phyloP scores from a whole-genome alignment of 2,797 vertebrate genomes.

The Graptemys geographica region DNA sequence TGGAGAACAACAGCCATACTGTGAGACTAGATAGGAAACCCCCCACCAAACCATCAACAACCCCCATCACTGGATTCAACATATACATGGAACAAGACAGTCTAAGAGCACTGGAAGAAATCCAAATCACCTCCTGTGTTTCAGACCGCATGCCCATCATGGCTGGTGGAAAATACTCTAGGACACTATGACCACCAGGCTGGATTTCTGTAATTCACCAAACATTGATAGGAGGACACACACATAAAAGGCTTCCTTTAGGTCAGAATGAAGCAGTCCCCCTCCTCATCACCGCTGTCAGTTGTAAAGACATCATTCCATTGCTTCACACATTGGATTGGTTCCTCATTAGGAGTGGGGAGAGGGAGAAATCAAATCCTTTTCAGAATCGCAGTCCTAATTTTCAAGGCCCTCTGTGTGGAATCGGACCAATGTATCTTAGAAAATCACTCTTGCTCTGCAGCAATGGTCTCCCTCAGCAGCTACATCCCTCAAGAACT shows the following conservation, averaged over 20 bases:
- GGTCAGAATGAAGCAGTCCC: not conserved
- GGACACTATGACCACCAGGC: not conserved
- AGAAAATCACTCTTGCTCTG: not conserved
- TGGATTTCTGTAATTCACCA: not conserved
- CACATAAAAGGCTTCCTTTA: not conserved
- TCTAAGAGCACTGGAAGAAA: not conserved
- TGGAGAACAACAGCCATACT: not conserved
- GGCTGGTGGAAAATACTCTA: not conserved
- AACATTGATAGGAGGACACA: not conserved
- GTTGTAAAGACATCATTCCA: not conserved
- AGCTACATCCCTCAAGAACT: not conserved
- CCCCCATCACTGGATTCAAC: not conserved
- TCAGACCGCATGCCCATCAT: not conserved
- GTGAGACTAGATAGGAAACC: not conserved
- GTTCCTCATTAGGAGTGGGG: not conserved
- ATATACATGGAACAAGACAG: not conserved
- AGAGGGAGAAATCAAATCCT: accelerated
- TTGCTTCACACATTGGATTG: not conserved
- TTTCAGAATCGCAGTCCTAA: not conserved
- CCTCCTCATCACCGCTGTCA: not conserved
- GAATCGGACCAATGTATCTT: not conserved
- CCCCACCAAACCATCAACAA: accelerated
- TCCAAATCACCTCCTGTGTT: too few species aligned
- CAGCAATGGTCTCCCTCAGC: not conserved
- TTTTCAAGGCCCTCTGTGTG: not conserved